Conservation (phyloP, 1,140 invertebrate genomes). For the Phocides pigmalion region DNA sequence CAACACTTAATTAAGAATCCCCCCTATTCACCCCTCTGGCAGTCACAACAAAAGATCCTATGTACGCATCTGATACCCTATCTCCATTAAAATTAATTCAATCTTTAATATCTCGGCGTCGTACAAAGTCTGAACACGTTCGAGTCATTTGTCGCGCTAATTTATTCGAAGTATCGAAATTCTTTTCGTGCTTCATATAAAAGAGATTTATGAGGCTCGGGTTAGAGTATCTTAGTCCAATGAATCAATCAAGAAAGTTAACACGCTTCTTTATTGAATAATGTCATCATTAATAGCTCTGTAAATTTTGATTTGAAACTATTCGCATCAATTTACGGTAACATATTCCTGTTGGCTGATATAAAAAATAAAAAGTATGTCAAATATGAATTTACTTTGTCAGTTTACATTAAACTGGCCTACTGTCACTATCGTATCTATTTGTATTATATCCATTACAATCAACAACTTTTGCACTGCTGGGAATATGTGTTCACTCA, state of each 20-base stretch:
- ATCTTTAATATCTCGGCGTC: constrained; percentile 65
- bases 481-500: too few relatives aligned
- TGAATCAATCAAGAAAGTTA: not conserved
- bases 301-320: too few relatives aligned
- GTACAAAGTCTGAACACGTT: constrained; percentile 43
- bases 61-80: constrained; percentile 56
- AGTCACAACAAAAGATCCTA: constrained; percentile 77
- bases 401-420: too few relatives aligned
- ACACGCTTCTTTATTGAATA: not conserved
- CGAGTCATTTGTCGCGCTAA: constrained; percentile 47
- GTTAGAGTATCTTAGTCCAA: not conserved
- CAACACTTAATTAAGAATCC: constrained; percentile 81
- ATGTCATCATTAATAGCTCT: too few relatives aligned
- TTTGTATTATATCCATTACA: too few relatives aligned
- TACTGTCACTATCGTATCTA: too few relatives aligned
- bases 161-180: constrained; percentile 17
- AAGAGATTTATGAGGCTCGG: not conserved
- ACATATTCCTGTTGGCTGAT: too few relatives aligned
- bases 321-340: too few relatives aligned
- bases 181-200: constrained; percentile 5
- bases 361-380: too few relatives aligned
- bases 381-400: too few relatives aligned
- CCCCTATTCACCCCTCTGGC: constrained; percentile 57
- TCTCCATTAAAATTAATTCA: constrained; percentile 77
- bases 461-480: too few relatives aligned